phyloP scores from a whole-genome alignment of 2,113 vertebrate species.

The Phoenicopterus ruber region DNA sequence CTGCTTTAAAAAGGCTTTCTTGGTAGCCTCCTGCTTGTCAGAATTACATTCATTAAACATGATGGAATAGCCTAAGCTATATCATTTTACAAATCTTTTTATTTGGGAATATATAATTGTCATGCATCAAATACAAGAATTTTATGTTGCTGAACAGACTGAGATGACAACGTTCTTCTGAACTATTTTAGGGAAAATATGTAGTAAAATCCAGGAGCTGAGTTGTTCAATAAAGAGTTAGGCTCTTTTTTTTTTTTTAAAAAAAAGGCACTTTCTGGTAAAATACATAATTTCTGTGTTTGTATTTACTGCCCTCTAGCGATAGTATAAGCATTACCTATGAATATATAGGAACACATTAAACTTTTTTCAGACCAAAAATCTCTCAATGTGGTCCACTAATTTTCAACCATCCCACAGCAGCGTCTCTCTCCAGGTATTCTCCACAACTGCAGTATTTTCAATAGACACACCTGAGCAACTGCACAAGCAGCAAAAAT shows the following conservation, averaged over 20 bases:
- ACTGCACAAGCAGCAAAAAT: not conserved
- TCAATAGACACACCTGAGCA: not conserved
- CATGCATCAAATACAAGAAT: not conserved
- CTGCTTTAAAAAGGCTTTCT: not conserved
- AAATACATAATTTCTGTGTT: not conserved
- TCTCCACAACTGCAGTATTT: not conserved
- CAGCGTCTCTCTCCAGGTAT: not conserved
- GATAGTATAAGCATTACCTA: not conserved
- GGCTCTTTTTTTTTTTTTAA: not conserved
- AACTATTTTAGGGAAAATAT: not conserved
- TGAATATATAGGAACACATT: not conserved
- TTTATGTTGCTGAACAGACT: not conserved
- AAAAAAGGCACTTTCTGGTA: not conserved
- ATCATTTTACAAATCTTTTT: not conserved
- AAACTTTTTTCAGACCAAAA: not conserved
- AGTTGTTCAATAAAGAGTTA: not conserved
- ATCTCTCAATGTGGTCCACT: not conserved
- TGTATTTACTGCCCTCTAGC: conserved; percentile 76
- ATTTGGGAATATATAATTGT: not conserved
- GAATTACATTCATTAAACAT: not conserved
- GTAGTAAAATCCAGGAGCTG: not conserved
- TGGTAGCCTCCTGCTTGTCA: not conserved
- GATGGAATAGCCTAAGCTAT: not conserved
- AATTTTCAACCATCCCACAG: not conserved
- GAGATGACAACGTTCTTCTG: not conserved